phyloP scores from a whole-genome alignment of 2,888 invertebrate genomes.

The Cataglyphis livida region DNA sequence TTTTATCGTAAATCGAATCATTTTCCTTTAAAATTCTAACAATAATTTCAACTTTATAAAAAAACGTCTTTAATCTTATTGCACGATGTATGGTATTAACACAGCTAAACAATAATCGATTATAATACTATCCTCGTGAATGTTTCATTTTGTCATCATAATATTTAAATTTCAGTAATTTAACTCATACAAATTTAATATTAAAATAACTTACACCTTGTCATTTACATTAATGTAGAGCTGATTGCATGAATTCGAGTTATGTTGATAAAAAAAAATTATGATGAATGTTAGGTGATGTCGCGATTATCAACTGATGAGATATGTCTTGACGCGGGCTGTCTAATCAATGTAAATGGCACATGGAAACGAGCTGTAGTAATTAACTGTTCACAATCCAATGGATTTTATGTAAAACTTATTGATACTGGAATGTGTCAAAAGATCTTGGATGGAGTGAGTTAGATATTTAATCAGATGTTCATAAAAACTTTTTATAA shows the following conservation, averaged over 20 bases:
- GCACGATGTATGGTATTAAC: constrained; percentile 81
- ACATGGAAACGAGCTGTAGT: constrained; percentile 83
- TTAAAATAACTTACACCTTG: constrained; percentile 38
- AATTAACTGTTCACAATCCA: constrained; percentile 75
- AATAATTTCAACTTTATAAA: constrained; percentile 26
- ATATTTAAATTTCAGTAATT: constrained; percentile 16
- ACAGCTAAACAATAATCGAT: constrained; percentile 53
- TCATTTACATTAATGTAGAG: background rate
- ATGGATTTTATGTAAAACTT: constrained; percentile 79
- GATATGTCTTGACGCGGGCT: constrained; percentile 82
- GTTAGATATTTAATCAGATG: constrained; percentile 72
- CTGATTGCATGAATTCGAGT: constrained; percentile 18
- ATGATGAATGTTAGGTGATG: constrained; percentile 81
- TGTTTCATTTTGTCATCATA: constrained; percentile 29
- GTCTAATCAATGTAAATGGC: constrained; percentile 81
- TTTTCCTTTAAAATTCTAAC: background rate
- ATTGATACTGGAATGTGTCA: constrained; percentile 83
- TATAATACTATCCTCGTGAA: constrained; percentile 28
- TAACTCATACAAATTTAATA: constrained; percentile 32
- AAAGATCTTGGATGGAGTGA: constrained; percentile 81
- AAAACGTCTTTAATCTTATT: constrained; percentile 62
- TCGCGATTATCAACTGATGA: constrained; percentile 80
- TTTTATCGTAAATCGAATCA: background rate
- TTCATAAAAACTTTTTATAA: constrained; percentile 20
- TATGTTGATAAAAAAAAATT: constrained; percentile 63